These are phyloP conservation scores for Penaeus japonicus DNA, from an alignment of 1,140 invertebrate genomes.

Conservation along the genomic window DNA sequence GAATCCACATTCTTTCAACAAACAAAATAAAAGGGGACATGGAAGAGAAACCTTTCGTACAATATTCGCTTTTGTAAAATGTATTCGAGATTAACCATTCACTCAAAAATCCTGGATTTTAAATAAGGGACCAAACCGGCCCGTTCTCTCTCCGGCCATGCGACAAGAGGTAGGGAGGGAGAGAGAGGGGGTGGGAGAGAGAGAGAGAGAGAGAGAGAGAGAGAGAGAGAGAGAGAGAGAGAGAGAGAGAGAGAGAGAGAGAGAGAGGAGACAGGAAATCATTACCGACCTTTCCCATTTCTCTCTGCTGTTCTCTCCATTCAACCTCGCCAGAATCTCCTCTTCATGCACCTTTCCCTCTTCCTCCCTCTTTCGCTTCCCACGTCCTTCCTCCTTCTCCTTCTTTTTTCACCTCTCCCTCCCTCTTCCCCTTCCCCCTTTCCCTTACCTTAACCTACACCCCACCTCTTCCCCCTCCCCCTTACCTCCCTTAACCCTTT, in stretches of 20 bases:
- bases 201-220: constrained; percentile 4
- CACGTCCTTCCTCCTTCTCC: no score
- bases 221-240: constrained; percentile 27
- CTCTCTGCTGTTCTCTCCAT: not conserved
- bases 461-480: not conserved
- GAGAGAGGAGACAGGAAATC: not conserved
- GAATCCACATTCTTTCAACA: no score
- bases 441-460: not conserved
- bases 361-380: not conserved
- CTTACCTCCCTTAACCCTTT: no score
- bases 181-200: not conserved
- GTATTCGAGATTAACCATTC: no score
- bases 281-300: not conserved
- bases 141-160: not conserved
- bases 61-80: no score
- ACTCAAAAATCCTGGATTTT: no score
- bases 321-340: not conserved
- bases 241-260: constrained; percentile 27
- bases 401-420: no score
- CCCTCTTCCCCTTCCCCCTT: not conserved
- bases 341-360: no score
- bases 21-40: no score
- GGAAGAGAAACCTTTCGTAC: no score
- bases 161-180: not conserved
- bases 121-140: not conserved